Percentiles rank a stretch among this genome's conserved stretches.
Conservation (phyloP, 2,113 vertebrate species). For the Pontoporia blainvillei region DNA sequence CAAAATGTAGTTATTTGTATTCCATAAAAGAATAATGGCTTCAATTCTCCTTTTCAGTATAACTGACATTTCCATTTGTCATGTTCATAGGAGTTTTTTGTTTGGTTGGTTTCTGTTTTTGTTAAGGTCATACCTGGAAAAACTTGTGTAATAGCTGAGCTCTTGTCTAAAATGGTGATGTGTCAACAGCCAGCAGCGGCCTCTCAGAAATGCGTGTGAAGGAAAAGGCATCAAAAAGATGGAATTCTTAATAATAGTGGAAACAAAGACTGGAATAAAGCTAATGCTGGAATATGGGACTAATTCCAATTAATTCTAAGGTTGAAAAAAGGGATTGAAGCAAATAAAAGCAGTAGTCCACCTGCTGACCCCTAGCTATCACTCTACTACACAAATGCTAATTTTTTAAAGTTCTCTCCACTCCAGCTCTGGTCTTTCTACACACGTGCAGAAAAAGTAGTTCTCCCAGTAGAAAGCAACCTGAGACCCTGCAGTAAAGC, state of each 20-base stretch:
- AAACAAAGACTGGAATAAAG: not conserved
- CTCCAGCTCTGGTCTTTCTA: not conserved
- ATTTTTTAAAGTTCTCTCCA: not conserved
- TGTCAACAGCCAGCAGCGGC: not conserved
- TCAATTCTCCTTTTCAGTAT: constrained; percentile 5
- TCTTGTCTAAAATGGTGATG: not conserved
- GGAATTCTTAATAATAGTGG: not conserved
- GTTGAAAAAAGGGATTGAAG: not conserved
- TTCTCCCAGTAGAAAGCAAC: not conserved
- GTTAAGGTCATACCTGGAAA: constrained; percentile 31
- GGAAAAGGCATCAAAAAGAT: not conserved
- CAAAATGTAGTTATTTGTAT: constrained; percentile 52
- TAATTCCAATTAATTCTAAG: not conserved
- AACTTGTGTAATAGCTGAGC: not conserved
- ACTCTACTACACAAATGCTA: not conserved
- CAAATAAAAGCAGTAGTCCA: not conserved
- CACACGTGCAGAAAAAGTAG: not conserved
- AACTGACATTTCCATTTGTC: constrained; percentile 50
- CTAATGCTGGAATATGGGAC: not conserved
- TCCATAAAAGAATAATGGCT: constrained; percentile 45
- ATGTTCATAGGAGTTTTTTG: constrained; percentile 6
- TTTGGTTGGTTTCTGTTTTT: not conserved
- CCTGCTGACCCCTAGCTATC: not conserved
- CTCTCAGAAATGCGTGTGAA: not conserved
- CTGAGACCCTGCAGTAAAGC: not conserved